Evolutionary conservation across 2,888 invertebrate species (phyloP), one percentile per base, ranked within the genome.

Genomic region (Catocala nupta): DNA sequence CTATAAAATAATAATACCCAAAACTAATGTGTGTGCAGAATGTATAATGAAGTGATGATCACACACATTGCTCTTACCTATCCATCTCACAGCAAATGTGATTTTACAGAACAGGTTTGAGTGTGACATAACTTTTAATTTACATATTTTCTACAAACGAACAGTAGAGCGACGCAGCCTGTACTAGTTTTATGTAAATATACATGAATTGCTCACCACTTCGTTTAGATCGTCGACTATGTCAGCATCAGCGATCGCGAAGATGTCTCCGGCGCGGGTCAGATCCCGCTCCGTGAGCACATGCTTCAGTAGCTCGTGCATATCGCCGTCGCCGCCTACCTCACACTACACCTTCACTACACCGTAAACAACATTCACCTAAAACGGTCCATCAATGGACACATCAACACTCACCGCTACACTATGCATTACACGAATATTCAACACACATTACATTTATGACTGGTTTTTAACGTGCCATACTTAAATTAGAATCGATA

Each of bases 301-400:
- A 95, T 98, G 97, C 85, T 97, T 97, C 87, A 99, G 97, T 84
- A 99, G 95, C 90, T 98, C 98, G 93, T 98, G 98, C 98, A 98
- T 98, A 86, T 93, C 96, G 84, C 59, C 49, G 52, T 59, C 59
- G 51, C 60, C 59, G 61, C 70, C 63, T 64, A 54, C 55, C 57
- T 52, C 58, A 53, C 52, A 39, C 33, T 52, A 63, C 53, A 59
- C 66, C 73, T 70, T 73, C 62, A 71, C 69, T 64, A 55, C 73
- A 68, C 69, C 62, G 73, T 73, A 77, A 77, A 75, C 72, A 78
- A 77, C 79, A 77, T 73, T 73, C 76, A 77, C 79, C 59, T 55
- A 67, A 55, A 70, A 71, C 68, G 55, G 55, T 58, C 63, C 65
- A 63, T 74, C 71, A 66, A 71, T 66, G 71, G 83, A 84, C 83